phyloP scores from a whole-genome alignment of 2,888 invertebrate species.

The Balanococcus diminutus region DNA sequence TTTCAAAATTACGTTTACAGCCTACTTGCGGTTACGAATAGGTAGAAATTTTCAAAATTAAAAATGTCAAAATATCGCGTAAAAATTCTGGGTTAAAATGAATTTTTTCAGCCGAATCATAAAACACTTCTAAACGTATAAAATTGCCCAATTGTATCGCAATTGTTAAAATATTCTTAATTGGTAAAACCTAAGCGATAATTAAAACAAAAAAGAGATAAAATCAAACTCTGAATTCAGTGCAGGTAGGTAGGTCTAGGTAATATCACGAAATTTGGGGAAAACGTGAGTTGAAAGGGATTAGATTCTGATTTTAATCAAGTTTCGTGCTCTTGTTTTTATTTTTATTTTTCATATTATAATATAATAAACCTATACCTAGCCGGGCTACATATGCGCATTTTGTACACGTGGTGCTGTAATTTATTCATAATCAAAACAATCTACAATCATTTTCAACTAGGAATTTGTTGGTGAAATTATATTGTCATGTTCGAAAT shows the following conservation, averaged over 20 bases:
- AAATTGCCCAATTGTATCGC: too few relatives aligned
- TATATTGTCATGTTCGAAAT: not conserved
- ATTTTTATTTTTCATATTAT: not conserved
- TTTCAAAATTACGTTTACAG: not conserved
- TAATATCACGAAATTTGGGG: not conserved
- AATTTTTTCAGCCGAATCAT: too few relatives aligned
- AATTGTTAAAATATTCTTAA: not conserved
- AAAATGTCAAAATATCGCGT: too few relatives aligned
- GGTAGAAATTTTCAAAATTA: not conserved
- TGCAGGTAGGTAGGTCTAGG: not conserved
- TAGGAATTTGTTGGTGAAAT: not conserved
- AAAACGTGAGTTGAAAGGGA: not conserved
- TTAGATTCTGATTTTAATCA: not conserved
- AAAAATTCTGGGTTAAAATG: too few relatives aligned
- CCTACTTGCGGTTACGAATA: not conserved
- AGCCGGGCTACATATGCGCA: not conserved
- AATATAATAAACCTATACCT: too few relatives aligned
- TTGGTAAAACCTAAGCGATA: not conserved
- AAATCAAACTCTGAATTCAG: not conserved
- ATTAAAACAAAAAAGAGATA: not conserved
- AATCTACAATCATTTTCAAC: not conserved
- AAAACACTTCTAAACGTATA: too few relatives aligned
- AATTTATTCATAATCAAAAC: not conserved
- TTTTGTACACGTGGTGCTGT: not conserved
- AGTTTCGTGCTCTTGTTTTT: not conserved